Base-by-base conservation (phyloP, 2,888 invertebrate species). In the Rugalucina vietnamica region DNA sequence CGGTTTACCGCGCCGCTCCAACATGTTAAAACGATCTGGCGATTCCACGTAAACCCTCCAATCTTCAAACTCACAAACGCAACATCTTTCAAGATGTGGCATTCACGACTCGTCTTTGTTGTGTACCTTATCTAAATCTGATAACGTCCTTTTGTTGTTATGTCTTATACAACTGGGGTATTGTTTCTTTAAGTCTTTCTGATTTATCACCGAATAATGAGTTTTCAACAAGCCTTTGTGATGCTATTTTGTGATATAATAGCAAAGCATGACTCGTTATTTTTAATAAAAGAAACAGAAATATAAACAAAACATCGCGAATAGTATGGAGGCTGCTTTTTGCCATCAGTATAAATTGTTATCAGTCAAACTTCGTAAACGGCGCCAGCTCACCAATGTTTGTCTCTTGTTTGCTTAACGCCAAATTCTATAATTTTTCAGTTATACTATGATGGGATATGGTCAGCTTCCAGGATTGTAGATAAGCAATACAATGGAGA, bases 31-130 rank as follows among this genome's bases (percentile, higher is more conserved):
- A n/a, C n/a, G n/a, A n/a, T n/a, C n/a, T n/a, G n/a, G n/a, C n/a
- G n/a, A n/a, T n/a, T n/a, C n/a, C n/a, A n/a, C n/a, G n/a, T n/a
- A n/a, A n/a, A n/a, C n/a, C n/a, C n/a, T n/a, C n/a, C n/a, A n/a
- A n/a, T n/a, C n/a, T n/a, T n/a, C n/a, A n/a, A n/a, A n/a, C n/a
- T n/a, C n/a, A n/a, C n/a, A 65, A 65, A 34, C 65, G 34, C 34
- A 34, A 65, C 34, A 65, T 34, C 29, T 34, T 65, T 34, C 65
- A 65, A 65, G 32, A 34, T 65, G 65, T 18, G 79, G 71, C 73
- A 80, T 73, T 76, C 54, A 80, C 70, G 50, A 60, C 39, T 49
- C 60, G 37, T 76, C 79, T 76, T 80, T 80, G 76, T 80, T 76
- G 76, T 76, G 76, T 76, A 14, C 50, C 21, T 60, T 79, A 70